These are phyloP conservation scores for Dryoscopus gambensis DNA, from an alignment of 2,113 vertebrate species.

Conservation along the genomic window DNA sequence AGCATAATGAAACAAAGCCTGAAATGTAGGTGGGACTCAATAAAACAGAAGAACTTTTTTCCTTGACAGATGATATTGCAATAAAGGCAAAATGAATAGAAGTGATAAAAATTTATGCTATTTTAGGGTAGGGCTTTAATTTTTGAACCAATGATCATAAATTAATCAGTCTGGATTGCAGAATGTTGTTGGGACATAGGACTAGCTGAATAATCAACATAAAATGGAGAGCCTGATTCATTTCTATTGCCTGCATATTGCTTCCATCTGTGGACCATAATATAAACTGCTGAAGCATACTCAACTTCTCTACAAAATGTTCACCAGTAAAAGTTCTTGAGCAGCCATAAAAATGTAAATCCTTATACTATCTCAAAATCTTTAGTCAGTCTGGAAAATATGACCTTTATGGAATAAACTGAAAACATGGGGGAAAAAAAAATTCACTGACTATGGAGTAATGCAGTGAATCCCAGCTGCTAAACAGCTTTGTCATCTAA, in stretches of 20 bases:
- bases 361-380: background rate
- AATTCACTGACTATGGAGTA: background rate
- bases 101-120: background rate
- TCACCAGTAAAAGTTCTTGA: background rate
- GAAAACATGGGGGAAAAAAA: background rate
- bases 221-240: background rate
- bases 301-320: background rate
- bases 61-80: background rate
- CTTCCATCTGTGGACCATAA: background rate
- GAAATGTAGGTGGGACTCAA: background rate
- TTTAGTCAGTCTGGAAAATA: background rate
- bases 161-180: background rate
- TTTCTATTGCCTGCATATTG: background rate
- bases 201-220: background rate
- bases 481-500: background rate
- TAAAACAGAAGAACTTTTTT: background rate
- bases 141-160: background rate
- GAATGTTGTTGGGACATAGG: background rate
- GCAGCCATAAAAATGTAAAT: background rate
- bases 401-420: background rate
- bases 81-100: background rate
- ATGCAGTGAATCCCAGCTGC: background rate
- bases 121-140: background rate
- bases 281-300: background rate
- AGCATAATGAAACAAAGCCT: background rate